Evolutionary conservation across 2,113 vertebrate species (phyloP), one percentile per base, ranked within the genome.

Genomic region (Misgurnus anguillicaudatus): DNA sequence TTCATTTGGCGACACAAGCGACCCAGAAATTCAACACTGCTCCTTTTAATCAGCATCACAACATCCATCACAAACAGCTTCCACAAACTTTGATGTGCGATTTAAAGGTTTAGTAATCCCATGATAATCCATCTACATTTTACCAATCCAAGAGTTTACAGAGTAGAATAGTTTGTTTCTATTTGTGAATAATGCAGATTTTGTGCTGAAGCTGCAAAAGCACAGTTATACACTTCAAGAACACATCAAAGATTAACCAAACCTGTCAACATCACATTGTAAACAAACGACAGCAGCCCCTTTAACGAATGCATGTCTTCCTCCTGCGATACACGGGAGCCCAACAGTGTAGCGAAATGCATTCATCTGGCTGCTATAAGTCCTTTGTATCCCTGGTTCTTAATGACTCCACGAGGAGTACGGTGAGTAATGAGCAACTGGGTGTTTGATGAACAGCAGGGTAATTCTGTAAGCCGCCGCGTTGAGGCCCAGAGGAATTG

Each of bases 361-460:
- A 80, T 70, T 80, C 58, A 53, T 75, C 48, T 57, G 24, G n/a
- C 72, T 80, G 77, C 74, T 73, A 19, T 17, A 75, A 62, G 74
- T 68, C 53, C 65, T 75, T 78, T 75, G 70, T 65, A 41, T 81
- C 69, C 53, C 63, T 14, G 38, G 19, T 48, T 74, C 61, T 67
- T 75, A 82, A 85, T 82, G 84, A 80, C 84, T 80, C 73, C 75
- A 38, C 74, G 70, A 83, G 79, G 82, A 85, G 68, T 45, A 41
- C 55, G 10, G 72, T 75, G 80, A 84, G 68, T 84, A 84, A 82
- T 83, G 84, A 82, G 75, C 76, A 66, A 72, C 75, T 75, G 75
- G 77, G 63, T 75, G 77, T 82, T 84, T 82, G 80, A 86, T 82
- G 82, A 86, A 84, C 80, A 80, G 82, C 38, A 48, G 80, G 73